Evolutionary conservation across 2,113 vertebrate genomes (phyloP), one percentile per base, ranked within the genome.

Genomic region (Microtus pennsylvanicus): DNA sequence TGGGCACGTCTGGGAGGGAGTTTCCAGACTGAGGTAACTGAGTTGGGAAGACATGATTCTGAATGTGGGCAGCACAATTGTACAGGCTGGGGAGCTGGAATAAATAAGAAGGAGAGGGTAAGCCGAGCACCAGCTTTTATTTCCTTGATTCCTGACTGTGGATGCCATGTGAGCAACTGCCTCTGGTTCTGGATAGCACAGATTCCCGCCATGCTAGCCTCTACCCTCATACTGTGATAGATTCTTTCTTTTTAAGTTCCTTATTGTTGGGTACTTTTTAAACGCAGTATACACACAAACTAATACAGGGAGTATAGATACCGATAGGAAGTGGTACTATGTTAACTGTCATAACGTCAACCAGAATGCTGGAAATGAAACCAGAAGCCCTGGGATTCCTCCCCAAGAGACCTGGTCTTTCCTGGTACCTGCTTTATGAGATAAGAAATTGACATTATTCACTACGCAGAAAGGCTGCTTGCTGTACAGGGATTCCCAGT

Each of bases 401-500:
- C 50, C 47, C 13, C 4, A 87, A n/a, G 82, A 74, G 4, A 89
- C 65, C 80, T 8, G 17, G 10, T 28, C 42, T 77, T 77, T 82
- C 55, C 69, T 77, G 4, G 24, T 89, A 42, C 45, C 50, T 88
- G 38, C 87, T 90, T 77, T 28, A 74, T 58, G 4, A 82, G 21
- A 93, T 35, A 87, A 95, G 82, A 90, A 89, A 76, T 19, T 76
- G 65, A 67, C 26, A 80, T 21, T 61, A 92, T 81, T 96, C 63
- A 42, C 42, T 70, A 52, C 6, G 45, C 5, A 17, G 67, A 82
- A 30, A 50, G 26, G 7, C 33, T 81, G 4, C 28, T 95, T 81
- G 4, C 19, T 95, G 0, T 78, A 35, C 5, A 94, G 24, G 13
- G 24, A 91, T 94, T 87, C 52, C 72, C 52, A 67, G 50, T 24